Evolutionary conservation across 2,113 vertebrate genomes (phyloP), one percentile per base, ranked within the genome.

Genomic region (Rhinopomastus cyanomelas): DNA sequence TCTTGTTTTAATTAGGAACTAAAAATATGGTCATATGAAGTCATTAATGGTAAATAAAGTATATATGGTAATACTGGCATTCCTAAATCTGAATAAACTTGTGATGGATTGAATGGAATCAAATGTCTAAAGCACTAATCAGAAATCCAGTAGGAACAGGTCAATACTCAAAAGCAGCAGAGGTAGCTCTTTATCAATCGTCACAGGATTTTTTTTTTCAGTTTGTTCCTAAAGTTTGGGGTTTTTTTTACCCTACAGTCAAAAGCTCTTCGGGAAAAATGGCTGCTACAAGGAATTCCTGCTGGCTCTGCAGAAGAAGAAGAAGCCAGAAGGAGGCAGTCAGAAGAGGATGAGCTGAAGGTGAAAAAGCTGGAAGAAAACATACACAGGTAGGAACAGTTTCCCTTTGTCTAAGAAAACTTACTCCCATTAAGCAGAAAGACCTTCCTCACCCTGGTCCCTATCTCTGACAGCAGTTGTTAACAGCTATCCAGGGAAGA

Each of bases 251-350:
- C 72, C 46, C 82, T 88, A 29, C 96, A 99, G 99, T 99, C 99
- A 93, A 99, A 99, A 98, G 97, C 98, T 84, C 98, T 98, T 96
- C 98, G 99, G 21, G 99, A 99, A 95, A 98, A 99, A 96, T 99
- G 99, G 99, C 98, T 99, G 94, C 97, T 99, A 67, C 98, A 99
- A 95, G 99, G 99, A 77, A 97, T 98, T 60, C 97, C 98, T 37
- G 96, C 97, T 17, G 98, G 96, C 61, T 97, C 97, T 21, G 96
- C 96, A 8, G 98, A 99, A 93, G 98, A 98, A 91, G 98, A 98
- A 48, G 98, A 98, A 95, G 97, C 96, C 78, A 97, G 98, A 88
- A 97, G 96, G 93, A 98, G 96, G 92, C 98, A 99, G 96, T 98
- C 98, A 96, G 98, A 99, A 86, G 97, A 98, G 89, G 99, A 99